A percentile compares a stretch with the other conserved stretches of the same genome.
phyloP scores from a whole-genome alignment of 2,888 invertebrate genomes.

The Ditula angustiorana region DNA sequence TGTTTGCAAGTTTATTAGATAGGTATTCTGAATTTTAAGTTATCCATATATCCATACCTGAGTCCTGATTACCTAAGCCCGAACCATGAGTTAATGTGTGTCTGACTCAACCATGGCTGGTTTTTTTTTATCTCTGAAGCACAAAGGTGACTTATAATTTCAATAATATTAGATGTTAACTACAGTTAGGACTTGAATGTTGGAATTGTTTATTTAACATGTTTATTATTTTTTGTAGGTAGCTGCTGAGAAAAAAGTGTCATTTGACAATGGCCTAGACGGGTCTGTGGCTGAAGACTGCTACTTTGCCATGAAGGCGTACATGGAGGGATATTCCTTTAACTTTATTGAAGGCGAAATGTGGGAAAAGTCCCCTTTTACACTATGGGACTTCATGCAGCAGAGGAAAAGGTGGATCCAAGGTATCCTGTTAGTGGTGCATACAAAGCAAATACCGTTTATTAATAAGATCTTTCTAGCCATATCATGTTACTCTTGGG shows the following conservation, averaged over 20 bases:
- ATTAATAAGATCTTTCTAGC: slow-evolving; percentile 92
- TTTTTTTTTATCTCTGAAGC: too few species aligned
- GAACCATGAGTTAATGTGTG: too few species aligned
- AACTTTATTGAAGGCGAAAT: slow-evolving; percentile 99
- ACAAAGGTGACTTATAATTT: too few species aligned
- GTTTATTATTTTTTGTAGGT: slow-evolving; percentile 85
- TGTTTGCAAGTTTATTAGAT: too few species aligned
- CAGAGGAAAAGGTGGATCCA: slow-evolving; percentile 98
- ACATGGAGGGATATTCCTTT: slow-evolving; percentile 95
- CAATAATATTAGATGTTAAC: too few species aligned
- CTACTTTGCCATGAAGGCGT: slow-evolving; percentile 98
- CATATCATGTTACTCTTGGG: slow-evolving; percentile 97
- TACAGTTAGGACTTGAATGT: not conserved
- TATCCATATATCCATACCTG: too few species aligned
- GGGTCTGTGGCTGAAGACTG: slow-evolving; percentile 99
- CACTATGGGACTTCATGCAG: slow-evolving; percentile 97
- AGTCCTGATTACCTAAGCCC: too few species aligned
- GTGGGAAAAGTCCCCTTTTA: slow-evolving; percentile 99
- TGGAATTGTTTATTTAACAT: not conserved
- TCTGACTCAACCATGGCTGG: too few species aligned
- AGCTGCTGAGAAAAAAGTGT: slow-evolving; percentile 95
- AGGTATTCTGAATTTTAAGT: too few species aligned
- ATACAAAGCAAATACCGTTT: slow-evolving; percentile 93
- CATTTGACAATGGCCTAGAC: slow-evolving; percentile 98
- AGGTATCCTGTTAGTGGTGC: slow-evolving; percentile 95